Percentiles rank a stretch among this genome's conserved stretches.
phyloP scores from a whole-genome alignment of 2,797 vertebrate species.

The Pipistrellus kuhlii region DNA sequence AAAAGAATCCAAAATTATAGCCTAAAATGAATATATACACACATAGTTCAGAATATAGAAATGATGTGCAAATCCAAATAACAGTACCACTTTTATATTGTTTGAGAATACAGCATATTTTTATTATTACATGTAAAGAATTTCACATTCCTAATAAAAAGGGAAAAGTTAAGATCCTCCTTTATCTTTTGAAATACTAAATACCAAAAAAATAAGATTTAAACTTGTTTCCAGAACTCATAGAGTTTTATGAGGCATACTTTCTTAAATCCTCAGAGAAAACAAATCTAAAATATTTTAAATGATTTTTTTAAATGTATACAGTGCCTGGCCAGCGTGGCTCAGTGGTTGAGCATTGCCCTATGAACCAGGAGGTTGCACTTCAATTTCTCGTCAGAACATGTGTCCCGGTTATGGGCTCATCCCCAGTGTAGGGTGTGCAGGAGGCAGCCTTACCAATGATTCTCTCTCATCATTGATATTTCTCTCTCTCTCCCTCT shows the following conservation, averaged over 20 bases:
- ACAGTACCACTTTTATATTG: conserved; percentile 26
- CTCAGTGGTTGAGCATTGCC: too few relatives aligned
- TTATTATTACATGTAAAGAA: conserved; percentile 26
- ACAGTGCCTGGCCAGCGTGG: neutral
- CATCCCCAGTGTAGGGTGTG: too few relatives aligned
- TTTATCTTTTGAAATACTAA: conserved; percentile 39
- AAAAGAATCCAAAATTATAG: conserved; percentile 8
- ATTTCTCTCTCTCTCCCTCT: too few relatives aligned
- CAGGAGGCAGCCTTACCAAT: too few relatives aligned
- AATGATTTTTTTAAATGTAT: conserved; percentile 38
- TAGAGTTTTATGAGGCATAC: neutral
- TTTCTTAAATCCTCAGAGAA: conserved; percentile 57
- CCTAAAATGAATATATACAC: conserved; percentile 5
- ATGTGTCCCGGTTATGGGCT: too few relatives aligned
- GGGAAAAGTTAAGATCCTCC: neutral
- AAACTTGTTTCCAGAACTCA: conserved; percentile 48
- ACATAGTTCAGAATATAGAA: conserved; percentile 13
- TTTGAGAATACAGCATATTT: conserved; percentile 51
- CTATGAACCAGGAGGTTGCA: too few relatives aligned
- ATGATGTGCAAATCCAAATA: conserved; percentile 40
- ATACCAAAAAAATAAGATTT: neutral
- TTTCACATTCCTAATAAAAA: conserved; percentile 35
- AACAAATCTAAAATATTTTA: conserved; percentile 58
- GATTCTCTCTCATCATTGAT: too few relatives aligned
- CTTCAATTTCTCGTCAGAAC: too few relatives aligned